Percentiles rank a stretch among this genome's conserved stretches.
These are phyloP conservation scores for Ivindomyrus marchei DNA, from an alignment of 2,113 vertebrate genomes.

Conservation along the genomic window DNA sequence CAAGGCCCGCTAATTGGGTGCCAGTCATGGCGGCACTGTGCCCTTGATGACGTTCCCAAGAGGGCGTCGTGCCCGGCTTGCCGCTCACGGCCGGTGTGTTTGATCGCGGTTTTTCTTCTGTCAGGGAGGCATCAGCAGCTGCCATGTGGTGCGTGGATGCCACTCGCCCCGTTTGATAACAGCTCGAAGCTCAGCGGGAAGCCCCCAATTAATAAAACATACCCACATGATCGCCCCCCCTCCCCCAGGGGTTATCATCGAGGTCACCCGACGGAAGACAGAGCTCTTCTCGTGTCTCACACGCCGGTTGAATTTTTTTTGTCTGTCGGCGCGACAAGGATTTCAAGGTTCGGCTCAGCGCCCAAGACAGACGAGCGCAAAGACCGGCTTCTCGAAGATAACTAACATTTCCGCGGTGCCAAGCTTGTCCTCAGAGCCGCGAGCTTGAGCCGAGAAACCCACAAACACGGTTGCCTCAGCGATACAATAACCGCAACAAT, in stretches of 20 bases:
- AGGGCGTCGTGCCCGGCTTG: not conserved
- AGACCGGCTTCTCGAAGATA: not conserved
- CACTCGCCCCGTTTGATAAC: not conserved
- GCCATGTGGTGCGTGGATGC: conserved; percentile 30
- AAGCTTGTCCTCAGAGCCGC: not conserved
- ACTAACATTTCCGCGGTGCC: not conserved
- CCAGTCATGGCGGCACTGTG: not conserved
- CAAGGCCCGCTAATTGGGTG: conserved; percentile 23
- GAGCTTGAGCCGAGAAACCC: not conserved
- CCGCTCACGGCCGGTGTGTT: conserved; percentile 37
- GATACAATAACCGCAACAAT: not conserved
- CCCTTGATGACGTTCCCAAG: not conserved
- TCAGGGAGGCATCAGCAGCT: conserved; percentile 28
- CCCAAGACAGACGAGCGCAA: not conserved
- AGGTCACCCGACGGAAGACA: conserved; percentile 7
- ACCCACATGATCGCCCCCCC: not conserved
- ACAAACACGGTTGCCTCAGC: not conserved
- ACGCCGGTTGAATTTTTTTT: not conserved
- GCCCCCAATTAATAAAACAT: conserved; percentile 24
- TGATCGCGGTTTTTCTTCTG: conserved; percentile 36
- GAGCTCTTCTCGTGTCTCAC: not conserved
- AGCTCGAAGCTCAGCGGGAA: conserved; percentile 10
- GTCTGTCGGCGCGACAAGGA: not conserved
- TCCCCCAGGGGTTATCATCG: not conserved
- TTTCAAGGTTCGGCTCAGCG: not conserved